Base-by-base conservation (phyloP, 2,888 invertebrate species). In the Frankliniella fusca region DNA sequence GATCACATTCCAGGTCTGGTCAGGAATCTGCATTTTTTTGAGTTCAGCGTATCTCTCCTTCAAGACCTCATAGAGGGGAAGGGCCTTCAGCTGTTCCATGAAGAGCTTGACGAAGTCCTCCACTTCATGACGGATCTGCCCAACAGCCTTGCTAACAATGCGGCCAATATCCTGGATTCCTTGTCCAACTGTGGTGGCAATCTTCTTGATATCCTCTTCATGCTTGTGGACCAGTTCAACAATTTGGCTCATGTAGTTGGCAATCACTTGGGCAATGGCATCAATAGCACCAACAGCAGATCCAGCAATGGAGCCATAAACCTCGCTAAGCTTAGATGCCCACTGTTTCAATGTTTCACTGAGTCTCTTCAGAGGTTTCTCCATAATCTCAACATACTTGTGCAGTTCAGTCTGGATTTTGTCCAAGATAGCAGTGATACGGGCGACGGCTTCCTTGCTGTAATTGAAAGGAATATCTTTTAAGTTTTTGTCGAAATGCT, bases 181-280 rank as follows among this genome's bases (percentile, higher is more conserved):
- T 83, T 90, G 90, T 20, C 90, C 88, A 61, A 92, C 85, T 0
- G 89, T 87, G 82, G 90, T 89, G 80, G 91, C 89, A 7, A 93
- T 86, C 84, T 92, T 91, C 84, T 93, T 90, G 1, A 94, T 88
- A 85, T 93, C 93, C 20, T 90, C 90, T 87, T 93, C 92, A 87
- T 93, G 92, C 83, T 91, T 90, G 84, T 93, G 92, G 82, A 92
- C 87, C 86, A 93, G 88, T 85, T 91, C 90, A 0, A 90, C 85
- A 84, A 91, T 89, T 83, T 86, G 85, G 70, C 88, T 86, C 3
- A 85, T 85, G 8, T 90, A 85, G 61, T 88, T 87, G 3, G 85
- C 86, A 0, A 87, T 83, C 0, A 90, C 88, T 0, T 92, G 90
- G 1, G 91, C 86, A 8, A 91, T 83, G 81, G 90, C 89, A 61